phyloP scores from a whole-genome alignment of 1,140 invertebrate species.

The Pseudomyrmex pallidus region DNA sequence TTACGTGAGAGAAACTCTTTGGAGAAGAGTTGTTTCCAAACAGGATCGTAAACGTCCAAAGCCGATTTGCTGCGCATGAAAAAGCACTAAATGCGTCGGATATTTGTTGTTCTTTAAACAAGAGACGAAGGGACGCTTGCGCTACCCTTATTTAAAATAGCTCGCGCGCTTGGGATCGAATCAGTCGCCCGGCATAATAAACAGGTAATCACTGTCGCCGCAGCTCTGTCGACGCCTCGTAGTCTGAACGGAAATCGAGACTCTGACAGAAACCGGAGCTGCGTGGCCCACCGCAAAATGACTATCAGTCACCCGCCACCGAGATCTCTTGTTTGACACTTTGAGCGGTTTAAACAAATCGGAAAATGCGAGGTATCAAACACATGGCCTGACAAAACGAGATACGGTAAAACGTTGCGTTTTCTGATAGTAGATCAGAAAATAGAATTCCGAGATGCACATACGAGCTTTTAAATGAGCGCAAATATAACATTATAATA shows the following conservation, averaged over 20 bases:
- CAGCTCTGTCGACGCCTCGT: constrained; percentile 60
- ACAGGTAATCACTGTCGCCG: constrained; percentile 69
- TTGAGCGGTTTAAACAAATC: constrained; percentile 62
- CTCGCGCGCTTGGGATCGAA: constrained; percentile 63
- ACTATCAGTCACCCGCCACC: constrained; percentile 38
- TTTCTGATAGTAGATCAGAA: not conserved
- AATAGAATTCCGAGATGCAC: not conserved
- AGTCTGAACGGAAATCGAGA: constrained; percentile 57
- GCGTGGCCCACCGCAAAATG: constrained; percentile 54
- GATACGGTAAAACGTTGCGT: not conserved
- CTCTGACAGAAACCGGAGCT: constrained; percentile 20
- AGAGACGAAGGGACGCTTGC: not conserved
- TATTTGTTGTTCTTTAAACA: constrained; percentile 49
- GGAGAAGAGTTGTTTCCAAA: constrained; percentile 9
- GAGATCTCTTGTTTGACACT: constrained; percentile 67
- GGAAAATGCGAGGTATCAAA: constrained; percentile 10
- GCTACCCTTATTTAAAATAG: constrained; percentile 57
- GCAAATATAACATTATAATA: not conserved
- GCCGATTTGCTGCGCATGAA: constrained; percentile 19
- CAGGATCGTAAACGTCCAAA: constrained; percentile 37
- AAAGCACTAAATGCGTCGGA: constrained; percentile 30
- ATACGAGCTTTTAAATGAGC: not conserved
- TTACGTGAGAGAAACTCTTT: not conserved
- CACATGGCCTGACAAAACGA: constrained; percentile 41
- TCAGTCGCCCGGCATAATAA: constrained; percentile 66